Base-by-base conservation (phyloP, 2,888 invertebrate genomes). In the Plebejus argus region DNA sequence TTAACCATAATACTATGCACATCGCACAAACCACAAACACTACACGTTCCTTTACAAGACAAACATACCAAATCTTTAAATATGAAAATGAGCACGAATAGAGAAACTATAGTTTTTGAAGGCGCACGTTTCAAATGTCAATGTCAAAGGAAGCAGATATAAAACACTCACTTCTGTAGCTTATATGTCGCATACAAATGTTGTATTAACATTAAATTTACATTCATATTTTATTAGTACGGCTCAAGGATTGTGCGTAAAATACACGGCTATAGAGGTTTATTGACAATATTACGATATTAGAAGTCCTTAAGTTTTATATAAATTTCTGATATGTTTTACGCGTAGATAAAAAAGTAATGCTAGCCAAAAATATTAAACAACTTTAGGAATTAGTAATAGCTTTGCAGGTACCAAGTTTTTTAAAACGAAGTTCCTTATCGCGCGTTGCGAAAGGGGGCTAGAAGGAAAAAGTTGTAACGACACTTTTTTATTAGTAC, bases 121-220 rank as follows among this genome's bases (percentile, higher is more conserved):
- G 61, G 70, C 53, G 56, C 28, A 77, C 56, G 53, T 71, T 71
- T 71, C 49, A 77, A 77, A 77, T 70, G 77, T 77, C 77, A 77
- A 77, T 71, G 77, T 71, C 77, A 71, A 23, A 56, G 33, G 77
- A 71, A 70, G 45, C 70, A 35, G 70, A 70, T 76, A 53, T 28
- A 70, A 70, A 33, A 53, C 76, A 76, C 76, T 53, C 28, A 70
- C 70, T 49, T 70, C 61, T 70, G 66, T 53, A 66, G 49, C 33
- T 76, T 61, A 12, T 70, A 33, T 53, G 53, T 49, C 70, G 76
- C 76, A 76, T 76, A 71, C 56, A 76, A 76, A 76, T 76, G 76
- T 76, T 70, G 53, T 76, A 71, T 76, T 76, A 70, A 53, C 20
- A 76, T 70, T 45, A 70, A 56, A 70, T 76, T 76, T 72, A 72